These are phyloP conservation scores for Eupithecia exiguata DNA, from an alignment of 2,888 invertebrate genomes.

Conservation along the genomic window DNA sequence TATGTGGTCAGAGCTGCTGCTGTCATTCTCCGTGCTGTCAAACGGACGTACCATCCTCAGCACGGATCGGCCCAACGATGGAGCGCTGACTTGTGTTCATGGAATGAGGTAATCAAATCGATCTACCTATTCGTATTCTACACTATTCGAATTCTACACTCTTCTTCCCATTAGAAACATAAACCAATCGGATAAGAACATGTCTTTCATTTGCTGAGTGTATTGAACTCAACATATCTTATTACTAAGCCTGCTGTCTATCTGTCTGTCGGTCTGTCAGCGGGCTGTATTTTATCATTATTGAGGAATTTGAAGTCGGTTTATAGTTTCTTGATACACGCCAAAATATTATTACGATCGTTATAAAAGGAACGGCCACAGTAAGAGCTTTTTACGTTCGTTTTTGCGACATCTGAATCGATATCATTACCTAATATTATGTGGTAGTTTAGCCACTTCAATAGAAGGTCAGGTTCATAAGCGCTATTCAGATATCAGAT, in stretches of 20 bases:
- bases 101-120: slow-evolving; percentile 84
- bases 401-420: too few relatives aligned
- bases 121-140: not conserved
- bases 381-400: too few relatives aligned
- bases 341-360: too few relatives aligned
- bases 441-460: not conserved
- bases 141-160: not conserved
- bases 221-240: not conserved
- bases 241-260: too few relatives aligned
- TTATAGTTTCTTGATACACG: too few relatives aligned
- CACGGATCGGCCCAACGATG: slow-evolving; percentile 86
- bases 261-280: too few relatives aligned
- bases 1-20: slow-evolving; percentile 84
- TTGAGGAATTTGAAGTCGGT: too few relatives aligned
- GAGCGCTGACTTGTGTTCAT: slow-evolving; percentile 89
- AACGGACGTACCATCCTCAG: slow-evolving; percentile 90
- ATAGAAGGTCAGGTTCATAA: not conserved
- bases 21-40: slow-evolving; percentile 89
- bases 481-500: not conserved
- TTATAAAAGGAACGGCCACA: too few relatives aligned
- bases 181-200: not conserved
- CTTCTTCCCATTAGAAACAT: not conserved
- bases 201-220: not conserved
- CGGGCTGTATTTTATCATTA: too few relatives aligned
- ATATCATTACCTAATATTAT: too few relatives aligned